phyloP scores from a whole-genome alignment of 23 tunicate species.

The Halocynthia aurantium region DNA sequence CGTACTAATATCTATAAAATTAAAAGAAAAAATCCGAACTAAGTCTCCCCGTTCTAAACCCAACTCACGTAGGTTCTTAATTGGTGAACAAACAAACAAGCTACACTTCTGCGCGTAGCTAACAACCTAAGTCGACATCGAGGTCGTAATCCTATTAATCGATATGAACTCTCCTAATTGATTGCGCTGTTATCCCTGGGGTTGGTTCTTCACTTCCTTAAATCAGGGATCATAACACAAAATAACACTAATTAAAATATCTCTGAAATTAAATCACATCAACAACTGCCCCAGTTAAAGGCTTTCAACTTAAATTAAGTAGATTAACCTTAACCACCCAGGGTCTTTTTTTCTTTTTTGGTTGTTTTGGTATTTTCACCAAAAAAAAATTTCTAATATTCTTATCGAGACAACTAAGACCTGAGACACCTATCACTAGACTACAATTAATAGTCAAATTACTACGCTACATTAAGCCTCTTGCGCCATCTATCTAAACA shows the following conservation, averaged over 20 bases:
- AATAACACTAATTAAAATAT: too few relatives aligned
- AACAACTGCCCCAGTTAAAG: conserved; percentile 18
- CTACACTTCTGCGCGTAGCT: neutral
- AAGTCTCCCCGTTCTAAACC: conserved; percentile 32
- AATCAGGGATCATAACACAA: neutral
- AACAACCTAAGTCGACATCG: conserved; percentile 27
- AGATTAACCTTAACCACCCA: conserved; percentile 12
- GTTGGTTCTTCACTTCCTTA: conserved; percentile 4
- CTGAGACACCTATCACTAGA: too few relatives aligned
- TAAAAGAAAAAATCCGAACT: conserved; percentile 26
- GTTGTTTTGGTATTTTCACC: neutral
- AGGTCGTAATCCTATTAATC: conserved; percentile 23
- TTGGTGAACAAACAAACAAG: conserved; percentile 6
- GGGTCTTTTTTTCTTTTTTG: conserved; percentile 21
- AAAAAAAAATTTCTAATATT: neutral
- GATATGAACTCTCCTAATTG: conserved; percentile 9
- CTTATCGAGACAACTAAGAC: neutral
- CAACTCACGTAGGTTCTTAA: conserved; percentile 24
- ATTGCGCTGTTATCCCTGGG: conserved; percentile 41
- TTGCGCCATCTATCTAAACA: neutral
- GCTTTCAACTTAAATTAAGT: neutral
- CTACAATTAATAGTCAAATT: too few relatives aligned
- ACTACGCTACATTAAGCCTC: too few relatives aligned
- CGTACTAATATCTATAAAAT: conserved; percentile 16
- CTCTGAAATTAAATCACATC: too few relatives aligned